phyloP scores from a whole-genome alignment of 2,113 vertebrate species.

The Plecotus auritus region DNA sequence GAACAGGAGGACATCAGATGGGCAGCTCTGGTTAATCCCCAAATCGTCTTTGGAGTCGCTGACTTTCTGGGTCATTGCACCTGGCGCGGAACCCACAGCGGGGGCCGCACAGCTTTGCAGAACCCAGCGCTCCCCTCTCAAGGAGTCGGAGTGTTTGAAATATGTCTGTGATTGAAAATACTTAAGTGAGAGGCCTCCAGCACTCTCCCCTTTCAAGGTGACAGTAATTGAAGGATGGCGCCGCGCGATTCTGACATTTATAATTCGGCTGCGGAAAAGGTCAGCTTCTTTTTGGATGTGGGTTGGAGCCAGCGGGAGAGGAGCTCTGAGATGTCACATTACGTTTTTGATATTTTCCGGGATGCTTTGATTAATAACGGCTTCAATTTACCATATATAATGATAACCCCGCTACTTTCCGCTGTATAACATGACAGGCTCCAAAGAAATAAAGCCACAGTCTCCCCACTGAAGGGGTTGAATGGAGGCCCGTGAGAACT shows the following conservation, averaged over 20 bases:
- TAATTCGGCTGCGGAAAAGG: slow-evolving; percentile 71
- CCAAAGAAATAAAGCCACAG: slow-evolving; percentile 7
- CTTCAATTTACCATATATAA: slow-evolving; percentile 55
- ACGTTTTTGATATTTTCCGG: slow-evolving; percentile 49
- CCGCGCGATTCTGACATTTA: slow-evolving; percentile 73
- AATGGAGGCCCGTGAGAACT: not conserved
- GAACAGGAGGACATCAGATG: not conserved
- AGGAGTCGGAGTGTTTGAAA: slow-evolving; percentile 62
- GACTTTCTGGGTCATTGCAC: slow-evolving; percentile 11
- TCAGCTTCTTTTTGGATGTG: slow-evolving; percentile 68
- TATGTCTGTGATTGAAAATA: slow-evolving; percentile 50
- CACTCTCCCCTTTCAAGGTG: slow-evolving; percentile 69
- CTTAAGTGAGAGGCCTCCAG: slow-evolving; percentile 59
- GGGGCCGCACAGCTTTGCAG: not conserved
- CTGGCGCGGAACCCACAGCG: rapidly evolving
- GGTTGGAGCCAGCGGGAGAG: slow-evolving; percentile 51
- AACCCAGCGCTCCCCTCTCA: not conserved
- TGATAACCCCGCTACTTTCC: not conserved
- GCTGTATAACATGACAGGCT: not conserved
- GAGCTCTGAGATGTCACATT: slow-evolving; percentile 59
- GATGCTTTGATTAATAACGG: slow-evolving; percentile 69
- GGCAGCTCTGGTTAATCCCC: slow-evolving; percentile 31
- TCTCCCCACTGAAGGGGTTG: not conserved
- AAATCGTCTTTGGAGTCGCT: not conserved
- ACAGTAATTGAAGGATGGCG: slow-evolving; percentile 71